phyloP scores from a whole-genome alignment of 2,888 invertebrate species.

The Muschampia plurimacula region DNA sequence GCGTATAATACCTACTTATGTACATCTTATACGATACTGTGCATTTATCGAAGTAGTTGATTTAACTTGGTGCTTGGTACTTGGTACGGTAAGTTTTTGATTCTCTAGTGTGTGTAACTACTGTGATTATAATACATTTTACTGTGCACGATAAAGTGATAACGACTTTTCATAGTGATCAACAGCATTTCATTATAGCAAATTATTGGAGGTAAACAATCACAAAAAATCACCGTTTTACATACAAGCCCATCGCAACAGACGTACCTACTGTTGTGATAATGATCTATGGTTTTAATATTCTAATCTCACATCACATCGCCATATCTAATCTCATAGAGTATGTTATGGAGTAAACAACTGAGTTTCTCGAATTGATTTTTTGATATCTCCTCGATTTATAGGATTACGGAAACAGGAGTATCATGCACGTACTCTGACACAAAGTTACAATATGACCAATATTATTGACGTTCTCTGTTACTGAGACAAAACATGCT shows the following conservation, averaged over 20 bases:
- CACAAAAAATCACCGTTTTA: background rate
- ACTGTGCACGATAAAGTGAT: background rate
- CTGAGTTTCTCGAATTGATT: background rate
- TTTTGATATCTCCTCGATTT: no score
- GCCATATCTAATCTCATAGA: no score
- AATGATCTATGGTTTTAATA: background rate
- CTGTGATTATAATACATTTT: background rate
- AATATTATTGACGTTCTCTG: conserved; percentile 7
- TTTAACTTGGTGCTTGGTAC: no score
- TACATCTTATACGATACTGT: background rate
- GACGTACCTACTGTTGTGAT: background rate
- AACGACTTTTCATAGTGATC: background rate
- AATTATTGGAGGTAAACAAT: background rate
- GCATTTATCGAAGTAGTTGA: background rate
- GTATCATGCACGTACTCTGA: conserved; percentile 34
- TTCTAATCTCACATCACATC: no score
- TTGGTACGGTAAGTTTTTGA: no score
- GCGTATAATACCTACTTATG: background rate
- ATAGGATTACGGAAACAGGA: conserved; percentile 20
- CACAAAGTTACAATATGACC: conserved; percentile 12
- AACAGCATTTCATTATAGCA: background rate
- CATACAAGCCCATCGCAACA: background rate
- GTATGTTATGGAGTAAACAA: background rate
- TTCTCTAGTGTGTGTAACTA: no score
- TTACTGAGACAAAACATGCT: conserved; percentile 27